Evolutionary conservation across 2,888 invertebrate genomes (phyloP), one percentile per base, ranked within the genome.

Genomic region (Linyphia triangularis): DNA sequence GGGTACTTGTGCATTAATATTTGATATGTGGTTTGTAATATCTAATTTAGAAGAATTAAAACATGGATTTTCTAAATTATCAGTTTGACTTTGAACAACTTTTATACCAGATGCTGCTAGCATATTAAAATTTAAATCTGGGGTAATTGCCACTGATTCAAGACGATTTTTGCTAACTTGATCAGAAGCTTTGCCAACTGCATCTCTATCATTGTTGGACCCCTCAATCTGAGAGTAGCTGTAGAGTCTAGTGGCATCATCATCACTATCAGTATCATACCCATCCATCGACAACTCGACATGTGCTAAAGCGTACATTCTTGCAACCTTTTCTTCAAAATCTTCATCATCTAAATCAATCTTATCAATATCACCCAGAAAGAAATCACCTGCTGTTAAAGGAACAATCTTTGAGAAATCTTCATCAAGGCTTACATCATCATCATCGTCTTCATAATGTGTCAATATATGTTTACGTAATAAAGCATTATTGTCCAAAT

Each of bases 381-480:
- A 67, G 30, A 65, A 51, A 28, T 79, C 67, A 10, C 40, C 65
- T 22, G 40, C 19, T 22, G 65, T 37, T 24, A 51, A 24, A 43
- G 65, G 43, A 26, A 24, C 51, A 19, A 26, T 22, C 19, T 57
- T 16, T 13, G 13, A 43, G 13, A 69, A 33, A 22, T 37, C 69
- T 28, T 69, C 69, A 57, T 59, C 59, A 9, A 69, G 24, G 26
- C 30, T 61, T 37, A 24, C 19, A 51, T 81, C 37, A 57, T 73
- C 33, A 9, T 79, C 33, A n/a, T 70, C 51, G n/a, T 70, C 40
- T n/a, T 63, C 65, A 79, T 65, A 37, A 37, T 79, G 72, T 16
- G 30, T 72, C 24, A 72, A 40, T 57, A 72, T 40, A 63, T 85
- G 72, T 19, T 24, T 30, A 26, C 79, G 85, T 19, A 78, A 51